Evolutionary conservation across 2,113 vertebrate species (phyloP).

Genomic region (Crocuta crocuta): DNA sequence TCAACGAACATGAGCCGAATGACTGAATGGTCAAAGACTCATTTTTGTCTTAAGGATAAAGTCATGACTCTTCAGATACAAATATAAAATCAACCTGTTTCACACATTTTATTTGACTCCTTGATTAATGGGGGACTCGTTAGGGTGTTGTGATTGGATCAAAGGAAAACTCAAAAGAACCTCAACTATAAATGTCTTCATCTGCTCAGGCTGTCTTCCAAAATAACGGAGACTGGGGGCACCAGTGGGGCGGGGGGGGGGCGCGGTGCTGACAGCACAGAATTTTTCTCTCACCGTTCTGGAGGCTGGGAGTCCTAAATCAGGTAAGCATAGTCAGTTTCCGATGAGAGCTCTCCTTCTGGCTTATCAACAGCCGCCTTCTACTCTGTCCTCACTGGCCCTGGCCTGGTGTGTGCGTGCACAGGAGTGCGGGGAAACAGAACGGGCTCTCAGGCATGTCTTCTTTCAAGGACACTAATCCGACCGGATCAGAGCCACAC

Average conservation of each 20-base stretch:
- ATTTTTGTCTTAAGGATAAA: constrained; percentile 31
- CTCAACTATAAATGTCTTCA: background rate
- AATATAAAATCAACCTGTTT: background rate
- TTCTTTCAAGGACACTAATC: background rate
- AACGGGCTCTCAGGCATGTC: no score
- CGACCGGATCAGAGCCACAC: background rate
- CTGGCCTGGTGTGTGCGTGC: no score
- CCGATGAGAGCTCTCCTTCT: background rate
- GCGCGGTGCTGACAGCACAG: background rate
- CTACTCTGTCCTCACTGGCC: background rate
- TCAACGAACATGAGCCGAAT: background rate
- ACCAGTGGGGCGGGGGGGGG: no score
- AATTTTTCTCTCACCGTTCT: background rate
- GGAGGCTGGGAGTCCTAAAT: background rate
- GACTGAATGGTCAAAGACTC: background rate
- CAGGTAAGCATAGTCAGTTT: background rate
- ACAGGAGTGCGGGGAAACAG: background rate
- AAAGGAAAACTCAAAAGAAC: constrained; percentile 40
- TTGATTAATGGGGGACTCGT: background rate
- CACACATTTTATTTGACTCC: background rate
- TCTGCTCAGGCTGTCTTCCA: background rate
- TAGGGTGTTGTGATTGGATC: background rate
- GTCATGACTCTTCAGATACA: background rate
- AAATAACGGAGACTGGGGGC: background rate
- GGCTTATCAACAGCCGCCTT: background rate